phyloP scores from a whole-genome alignment of 2,888 invertebrate species.

The Tenthredo amoena region DNA sequence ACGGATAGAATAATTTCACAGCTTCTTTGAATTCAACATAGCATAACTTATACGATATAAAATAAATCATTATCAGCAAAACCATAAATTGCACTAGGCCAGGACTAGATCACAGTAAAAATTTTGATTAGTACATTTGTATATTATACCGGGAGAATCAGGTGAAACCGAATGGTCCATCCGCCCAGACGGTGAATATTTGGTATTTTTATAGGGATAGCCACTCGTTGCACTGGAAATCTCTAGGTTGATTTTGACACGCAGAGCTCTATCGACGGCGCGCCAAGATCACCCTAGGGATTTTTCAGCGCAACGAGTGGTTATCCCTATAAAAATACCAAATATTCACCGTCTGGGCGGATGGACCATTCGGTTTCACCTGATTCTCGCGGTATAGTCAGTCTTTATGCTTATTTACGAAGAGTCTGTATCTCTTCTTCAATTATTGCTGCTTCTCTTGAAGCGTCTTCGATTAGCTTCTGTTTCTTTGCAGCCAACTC shows the following conservation, averaged over 20 bases:
- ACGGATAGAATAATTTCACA: neutral
- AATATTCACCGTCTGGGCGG: too few species aligned
- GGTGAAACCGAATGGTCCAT: too few species aligned
- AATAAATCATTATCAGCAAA: conserved; percentile 36
- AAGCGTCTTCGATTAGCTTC: conserved; percentile 28
- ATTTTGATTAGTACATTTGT: neutral
- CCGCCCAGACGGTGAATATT: too few species aligned
- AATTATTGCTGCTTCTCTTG: conserved; percentile 48
- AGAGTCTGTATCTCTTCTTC: conserved; percentile 29
- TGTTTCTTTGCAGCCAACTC: conserved; percentile 46
- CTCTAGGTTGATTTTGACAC: too few species aligned
- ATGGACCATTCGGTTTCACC: too few species aligned
- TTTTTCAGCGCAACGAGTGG: too few species aligned
- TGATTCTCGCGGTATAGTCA: neutral
- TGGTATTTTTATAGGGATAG: too few species aligned
- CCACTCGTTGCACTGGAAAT: too few species aligned
- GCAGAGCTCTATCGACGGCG: too few species aligned
- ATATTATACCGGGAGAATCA: neutral
- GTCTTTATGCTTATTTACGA: neutral
- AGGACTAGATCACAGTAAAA: conserved; percentile 1
- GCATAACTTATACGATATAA: conserved; percentile 2
- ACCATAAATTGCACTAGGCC: neutral
- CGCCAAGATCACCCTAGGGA: too few species aligned
- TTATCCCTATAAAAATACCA: too few species aligned
- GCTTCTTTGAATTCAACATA: neutral